phyloP scores from a whole-genome alignment of 2,797 vertebrate species.

The Pangasius macronema region DNA sequence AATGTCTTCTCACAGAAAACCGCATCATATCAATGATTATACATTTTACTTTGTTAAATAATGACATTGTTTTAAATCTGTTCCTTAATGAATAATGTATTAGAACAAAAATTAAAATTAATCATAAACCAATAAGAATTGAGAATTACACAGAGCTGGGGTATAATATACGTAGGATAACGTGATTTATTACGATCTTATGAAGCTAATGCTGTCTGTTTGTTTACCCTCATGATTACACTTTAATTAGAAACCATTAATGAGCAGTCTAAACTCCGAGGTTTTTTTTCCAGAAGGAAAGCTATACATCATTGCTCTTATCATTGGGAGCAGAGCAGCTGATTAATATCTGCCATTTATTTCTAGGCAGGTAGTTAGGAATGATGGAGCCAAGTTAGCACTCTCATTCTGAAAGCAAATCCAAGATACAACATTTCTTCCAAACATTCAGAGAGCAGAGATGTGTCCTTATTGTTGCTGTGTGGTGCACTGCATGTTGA shows the following conservation, averaged over 20 bases:
- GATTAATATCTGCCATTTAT: constrained; percentile 22
- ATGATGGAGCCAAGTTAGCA: background rate
- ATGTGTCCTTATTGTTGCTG: background rate
- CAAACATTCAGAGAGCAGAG: background rate
- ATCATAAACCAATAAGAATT: background rate
- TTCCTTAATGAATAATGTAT: background rate
- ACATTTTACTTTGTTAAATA: background rate
- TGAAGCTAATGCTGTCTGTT: constrained; percentile 22
- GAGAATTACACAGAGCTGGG: background rate
- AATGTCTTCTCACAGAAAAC: background rate
- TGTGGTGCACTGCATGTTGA: background rate
- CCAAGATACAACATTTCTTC: background rate
- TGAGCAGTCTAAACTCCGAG: background rate
- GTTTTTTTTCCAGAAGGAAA: background rate
- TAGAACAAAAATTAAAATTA: background rate
- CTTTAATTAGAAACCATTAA: constrained; percentile 44
- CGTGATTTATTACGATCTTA: constrained; percentile 10
- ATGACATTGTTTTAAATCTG: background rate
- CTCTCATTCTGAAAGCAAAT: background rate
- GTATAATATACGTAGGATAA: background rate
- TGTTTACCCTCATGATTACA: constrained; percentile 31
- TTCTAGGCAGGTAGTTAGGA: background rate
- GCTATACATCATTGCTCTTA: background rate
- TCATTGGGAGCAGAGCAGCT: background rate
- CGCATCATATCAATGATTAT: background rate